These are phyloP conservation scores for Brachyopa scutellaris DNA, from an alignment of 2,888 invertebrate genomes.

Conservation along the genomic window DNA sequence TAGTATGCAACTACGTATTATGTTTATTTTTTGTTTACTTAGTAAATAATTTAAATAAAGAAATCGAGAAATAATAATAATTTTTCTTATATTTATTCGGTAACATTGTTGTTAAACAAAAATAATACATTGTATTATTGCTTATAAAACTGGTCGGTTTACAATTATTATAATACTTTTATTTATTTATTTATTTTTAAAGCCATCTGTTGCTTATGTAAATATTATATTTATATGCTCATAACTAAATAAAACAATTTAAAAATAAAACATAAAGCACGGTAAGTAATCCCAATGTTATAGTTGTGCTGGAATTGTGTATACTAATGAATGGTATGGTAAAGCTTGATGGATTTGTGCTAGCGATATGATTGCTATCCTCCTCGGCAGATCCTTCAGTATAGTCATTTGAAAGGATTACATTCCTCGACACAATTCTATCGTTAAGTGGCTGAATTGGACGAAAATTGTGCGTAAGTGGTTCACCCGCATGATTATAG, in stretches of 20 bases:
- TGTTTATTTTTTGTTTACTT: too few species aligned
- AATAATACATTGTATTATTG: slow-evolving; percentile 69
- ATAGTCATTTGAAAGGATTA: not conserved
- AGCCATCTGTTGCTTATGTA: slow-evolving; percentile 21
- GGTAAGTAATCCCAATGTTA: not conserved
- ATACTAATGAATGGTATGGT: not conserved
- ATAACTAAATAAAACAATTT: slow-evolving; percentile 11
- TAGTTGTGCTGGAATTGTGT: slow-evolving; percentile 7
- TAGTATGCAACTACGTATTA: too few species aligned
- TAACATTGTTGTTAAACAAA: slow-evolving; percentile 3
- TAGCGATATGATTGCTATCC: slow-evolving; percentile 5
- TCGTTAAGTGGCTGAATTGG: slow-evolving; percentile 91
- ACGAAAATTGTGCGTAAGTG: slow-evolving; percentile 90
- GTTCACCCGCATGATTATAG: slow-evolving; percentile 85
- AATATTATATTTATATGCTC: too few species aligned
- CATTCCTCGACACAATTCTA: slow-evolving; percentile 83
- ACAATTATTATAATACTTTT: too few species aligned
- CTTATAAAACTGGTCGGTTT: slow-evolving; percentile 14
- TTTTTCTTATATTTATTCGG: slow-evolving; percentile 38
- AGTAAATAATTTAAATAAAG: too few species aligned
- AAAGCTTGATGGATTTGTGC: not conserved
- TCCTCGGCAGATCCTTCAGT: not conserved
- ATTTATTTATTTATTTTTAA: slow-evolving; percentile 27
- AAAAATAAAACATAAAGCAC: slow-evolving; percentile 10
- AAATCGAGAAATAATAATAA: not conserved